Evolutionary conservation across 2,797 vertebrate species (phyloP).

Genomic region (Mus minutoides): DNA sequence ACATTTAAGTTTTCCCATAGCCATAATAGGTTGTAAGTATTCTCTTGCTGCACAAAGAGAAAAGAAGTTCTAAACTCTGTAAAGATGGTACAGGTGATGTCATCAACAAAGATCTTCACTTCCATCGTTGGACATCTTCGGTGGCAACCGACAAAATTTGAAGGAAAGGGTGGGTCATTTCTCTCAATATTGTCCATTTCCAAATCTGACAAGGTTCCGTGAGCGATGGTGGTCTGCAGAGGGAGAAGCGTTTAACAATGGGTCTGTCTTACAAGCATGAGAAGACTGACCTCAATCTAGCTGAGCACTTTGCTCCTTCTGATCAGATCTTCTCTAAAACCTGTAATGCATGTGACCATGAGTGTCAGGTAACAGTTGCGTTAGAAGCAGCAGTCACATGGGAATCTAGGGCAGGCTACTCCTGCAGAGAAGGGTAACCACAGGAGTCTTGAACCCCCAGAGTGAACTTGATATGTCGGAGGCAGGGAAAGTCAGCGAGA

Average conservation of each 20-base stretch:
- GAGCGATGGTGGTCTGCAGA: neutral
- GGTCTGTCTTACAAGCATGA: too few relatives aligned
- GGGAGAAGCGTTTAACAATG: too few relatives aligned
- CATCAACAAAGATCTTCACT: neutral
- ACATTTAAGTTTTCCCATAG: constrained; percentile 7
- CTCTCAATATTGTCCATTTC: neutral
- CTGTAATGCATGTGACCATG: neutral
- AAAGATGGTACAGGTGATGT: neutral
- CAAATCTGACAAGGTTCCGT: neutral
- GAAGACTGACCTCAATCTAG: neutral
- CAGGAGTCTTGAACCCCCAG: neutral
- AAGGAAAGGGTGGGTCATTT: neutral
- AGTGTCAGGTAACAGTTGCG: neutral
- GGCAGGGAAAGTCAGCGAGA: neutral
- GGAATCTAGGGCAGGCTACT: neutral
- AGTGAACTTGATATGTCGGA: neutral
- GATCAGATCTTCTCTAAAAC: neutral
- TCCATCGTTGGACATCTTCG: neutral
- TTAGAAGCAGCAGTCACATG: neutral
- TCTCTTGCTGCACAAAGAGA: neutral
- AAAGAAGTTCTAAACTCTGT: neutral
- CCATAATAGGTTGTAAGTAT: neutral
- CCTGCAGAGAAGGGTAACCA: neutral
- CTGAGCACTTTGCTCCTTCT: neutral
- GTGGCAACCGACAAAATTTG: neutral